Evolutionary conservation across 2,113 vertebrate genomes (phyloP).

Genomic region (Spermophilus dauricus): DNA sequence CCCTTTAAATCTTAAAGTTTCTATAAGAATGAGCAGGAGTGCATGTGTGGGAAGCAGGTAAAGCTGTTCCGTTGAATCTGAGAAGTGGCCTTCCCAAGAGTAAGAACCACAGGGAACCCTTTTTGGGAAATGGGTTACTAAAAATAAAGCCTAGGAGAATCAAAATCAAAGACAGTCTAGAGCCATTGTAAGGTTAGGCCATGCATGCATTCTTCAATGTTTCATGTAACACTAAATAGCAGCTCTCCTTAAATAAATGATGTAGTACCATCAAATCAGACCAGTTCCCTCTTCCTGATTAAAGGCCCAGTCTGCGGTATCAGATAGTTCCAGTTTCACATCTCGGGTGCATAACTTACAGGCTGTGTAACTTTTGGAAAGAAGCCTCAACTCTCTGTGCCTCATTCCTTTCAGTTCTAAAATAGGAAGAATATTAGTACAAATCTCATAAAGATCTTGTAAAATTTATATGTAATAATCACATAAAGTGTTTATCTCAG

Average conservation of each 20-base stretch:
- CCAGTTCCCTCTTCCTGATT: neutral
- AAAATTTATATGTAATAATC: neutral
- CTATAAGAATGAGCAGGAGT: neutral
- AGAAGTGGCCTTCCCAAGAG: neutral
- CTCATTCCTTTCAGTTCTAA: neutral
- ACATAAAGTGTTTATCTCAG: neutral
- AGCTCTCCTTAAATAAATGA: neutral
- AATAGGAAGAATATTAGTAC: neutral
- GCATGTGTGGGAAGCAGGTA: neutral
- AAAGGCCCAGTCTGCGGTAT: neutral
- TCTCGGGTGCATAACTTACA: neutral
- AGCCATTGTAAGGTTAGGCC: neutral
- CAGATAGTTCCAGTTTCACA: neutral
- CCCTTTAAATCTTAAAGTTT: neutral
- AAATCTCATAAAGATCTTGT: neutral
- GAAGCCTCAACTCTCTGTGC: neutral
- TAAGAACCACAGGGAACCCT: neutral
- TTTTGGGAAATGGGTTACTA: neutral
- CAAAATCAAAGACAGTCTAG: neutral
- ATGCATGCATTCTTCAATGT: neutral
- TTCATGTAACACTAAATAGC: neutral
- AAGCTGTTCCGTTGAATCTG: neutral
- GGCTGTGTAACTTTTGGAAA: neutral
- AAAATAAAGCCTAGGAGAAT: slow-evolving; percentile 5
- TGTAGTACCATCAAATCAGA: neutral